Conservation (phyloP, 2,797 vertebrate species). For the Schizopygopsis pylzovi region DNA sequence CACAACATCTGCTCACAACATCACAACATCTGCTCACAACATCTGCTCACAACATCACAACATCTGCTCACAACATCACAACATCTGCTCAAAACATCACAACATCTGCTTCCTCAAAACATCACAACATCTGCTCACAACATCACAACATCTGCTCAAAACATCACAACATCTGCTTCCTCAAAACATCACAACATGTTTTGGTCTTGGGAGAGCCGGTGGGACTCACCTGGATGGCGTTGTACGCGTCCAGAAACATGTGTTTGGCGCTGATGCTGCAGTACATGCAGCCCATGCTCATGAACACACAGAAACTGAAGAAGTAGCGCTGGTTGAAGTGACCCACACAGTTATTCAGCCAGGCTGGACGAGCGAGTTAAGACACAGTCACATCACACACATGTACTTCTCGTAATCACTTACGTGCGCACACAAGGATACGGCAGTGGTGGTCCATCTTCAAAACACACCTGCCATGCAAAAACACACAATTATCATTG, state of each 20-base stretch:
- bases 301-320: conserved; percentile 96
- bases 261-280: conserved; percentile 92
- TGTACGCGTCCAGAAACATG: conserved; percentile 90
- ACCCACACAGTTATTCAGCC: conserved; percentile 98
- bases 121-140: too few relatives aligned
- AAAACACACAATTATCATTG: conserved; percentile 47
- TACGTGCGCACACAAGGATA: conserved; percentile 84
- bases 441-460: conserved; percentile 99
- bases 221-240: conserved; percentile 88
- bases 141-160: too few relatives aligned
- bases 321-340: conserved; percentile 99
- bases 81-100: too few relatives aligned
- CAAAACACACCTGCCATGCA: conserved; percentile 87
- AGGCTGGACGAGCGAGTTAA: conserved; percentile 85
- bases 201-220: too few relatives aligned
- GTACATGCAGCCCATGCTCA: conserved; percentile 96
- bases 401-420: background rate
- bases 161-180: too few relatives aligned
- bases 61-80: too few relatives aligned
- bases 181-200: too few relatives aligned
- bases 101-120: too few relatives aligned
- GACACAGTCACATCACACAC: conserved; percentile 42
- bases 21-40: too few relatives aligned
- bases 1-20: too few relatives aligned
- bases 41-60: too few relatives aligned